Evolutionary conservation across 2,113 vertebrate species (phyloP), one percentile per base, ranked within the genome.

Genomic region (Edolisoma coerulescens): DNA sequence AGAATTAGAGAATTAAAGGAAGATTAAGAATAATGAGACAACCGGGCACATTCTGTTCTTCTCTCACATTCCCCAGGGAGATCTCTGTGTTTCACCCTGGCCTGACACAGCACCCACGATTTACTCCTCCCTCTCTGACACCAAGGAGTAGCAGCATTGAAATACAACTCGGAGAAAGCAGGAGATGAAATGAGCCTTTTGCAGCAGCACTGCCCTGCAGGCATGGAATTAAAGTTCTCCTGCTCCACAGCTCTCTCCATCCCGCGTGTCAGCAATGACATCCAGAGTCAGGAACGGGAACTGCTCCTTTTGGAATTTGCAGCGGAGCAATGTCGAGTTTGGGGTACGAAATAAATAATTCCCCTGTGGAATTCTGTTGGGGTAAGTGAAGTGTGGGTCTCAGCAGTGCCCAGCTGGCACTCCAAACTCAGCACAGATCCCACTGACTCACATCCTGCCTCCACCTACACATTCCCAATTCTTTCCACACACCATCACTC

Each of bases 381-480:
- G 30, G 16, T 13, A 5, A 18, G 33, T 24, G 4, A 3, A 27
- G 26, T 3, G 37, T 52, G 73, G 71, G 42, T 11, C 47, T 20
- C 16, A 2, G 20, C 78, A 20, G 70, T 18, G 68, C 76, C 53
- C 84, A 47, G 75, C 92, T 54, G 82, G 19, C 56, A 21, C 52
- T 18, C 7, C 3, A 52, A 49, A 10, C 88, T 18, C 45, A 14
- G 75, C 50, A 6, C 8, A 8, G 24, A 13, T 44, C 87, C 65
- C 65, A 12, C 69, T 95, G 95, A 93, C 79, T 96, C 95, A 87
- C 74, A 76, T 53, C 88, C 95, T 5, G 6, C 42, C 89, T 61
- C 56, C 90, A 79, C 94, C 92, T 45, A 45, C 67, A 16, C 10
- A 7, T 16, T 35, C 87, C 64, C 64, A 23, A 12, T 9, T 56